Evolutionary conservation across 2,797 vertebrate genomes (phyloP).

Genomic region (Malurus splendens): DNA sequence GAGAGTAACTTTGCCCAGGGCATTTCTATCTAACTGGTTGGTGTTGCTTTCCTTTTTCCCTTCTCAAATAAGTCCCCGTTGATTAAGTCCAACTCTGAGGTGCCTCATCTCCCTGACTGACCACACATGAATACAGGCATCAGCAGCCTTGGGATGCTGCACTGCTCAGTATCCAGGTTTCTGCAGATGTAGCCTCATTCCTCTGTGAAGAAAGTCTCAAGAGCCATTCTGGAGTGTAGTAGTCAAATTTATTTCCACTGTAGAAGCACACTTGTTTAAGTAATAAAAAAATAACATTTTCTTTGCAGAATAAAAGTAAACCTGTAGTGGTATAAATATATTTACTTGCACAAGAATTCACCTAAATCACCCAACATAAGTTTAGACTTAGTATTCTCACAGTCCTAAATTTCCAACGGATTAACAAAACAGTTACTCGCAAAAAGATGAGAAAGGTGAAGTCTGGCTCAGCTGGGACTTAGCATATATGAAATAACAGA

Average conservation of each 20-base stretch:
- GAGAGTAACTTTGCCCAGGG: neutral
- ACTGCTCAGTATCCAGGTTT: neutral
- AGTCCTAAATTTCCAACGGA: conserved; percentile 44
- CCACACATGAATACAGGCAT: neutral
- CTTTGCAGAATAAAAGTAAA: conserved; percentile 68
- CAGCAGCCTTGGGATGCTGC: neutral
- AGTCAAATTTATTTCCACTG: conserved; percentile 66
- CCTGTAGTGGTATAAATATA: conserved; percentile 63
- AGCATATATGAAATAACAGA: conserved; percentile 16
- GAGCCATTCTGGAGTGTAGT: neutral
- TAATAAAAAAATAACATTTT: conserved; percentile 73
- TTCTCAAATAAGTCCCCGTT: neutral
- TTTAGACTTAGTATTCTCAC: conserved; percentile 33
- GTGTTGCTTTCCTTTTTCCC: neutral
- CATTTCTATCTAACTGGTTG: neutral
- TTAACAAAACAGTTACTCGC: conserved; percentile 4
- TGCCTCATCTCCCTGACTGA: neutral
- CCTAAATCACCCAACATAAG: conserved; percentile 28
- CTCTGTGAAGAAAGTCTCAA: neutral
- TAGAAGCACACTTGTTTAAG: conserved; percentile 67
- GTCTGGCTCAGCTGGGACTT: conserved; percentile 22
- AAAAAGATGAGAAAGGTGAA: conserved; percentile 21
- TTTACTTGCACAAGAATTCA: conserved; percentile 53
- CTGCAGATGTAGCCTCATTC: neutral
- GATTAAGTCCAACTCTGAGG: neutral